phyloP scores from a whole-genome alignment of 2,888 invertebrate species.

The Adelognathus sp. region DNA sequence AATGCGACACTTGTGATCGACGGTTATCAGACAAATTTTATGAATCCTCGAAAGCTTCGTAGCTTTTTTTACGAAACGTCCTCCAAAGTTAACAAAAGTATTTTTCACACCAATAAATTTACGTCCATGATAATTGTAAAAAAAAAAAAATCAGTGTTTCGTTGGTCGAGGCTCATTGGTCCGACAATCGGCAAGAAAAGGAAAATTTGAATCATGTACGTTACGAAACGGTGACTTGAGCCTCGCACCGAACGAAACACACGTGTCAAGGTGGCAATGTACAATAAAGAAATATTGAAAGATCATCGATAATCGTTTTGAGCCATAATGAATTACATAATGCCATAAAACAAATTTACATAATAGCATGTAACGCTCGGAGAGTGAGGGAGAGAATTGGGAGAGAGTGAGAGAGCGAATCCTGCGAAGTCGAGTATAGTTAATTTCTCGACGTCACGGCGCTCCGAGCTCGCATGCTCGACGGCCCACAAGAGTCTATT shows the following conservation, averaged over 20 bases:
- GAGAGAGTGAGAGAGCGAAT: slow-evolving; percentile 42
- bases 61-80: slow-evolving; percentile 54
- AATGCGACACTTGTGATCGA: neutral
- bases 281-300: slow-evolving; percentile 71
- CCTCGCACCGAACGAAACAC: slow-evolving; percentile 61
- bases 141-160: slow-evolving; percentile 21
- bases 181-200: slow-evolving; percentile 7
- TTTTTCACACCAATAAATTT: slow-evolving; percentile 58
- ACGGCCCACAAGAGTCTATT: slow-evolving; percentile 76
- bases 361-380: slow-evolving; percentile 61
- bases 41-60: slow-evolving; percentile 29
- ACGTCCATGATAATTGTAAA: slow-evolving; percentile 40
- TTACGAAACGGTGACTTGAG: slow-evolving; percentile 56
- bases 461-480: slow-evolving; percentile 57
- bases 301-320: slow-evolving; percentile 68
- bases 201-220: slow-evolving; percentile 12
- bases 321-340: slow-evolving; percentile 80
- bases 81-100: slow-evolving; percentile 61
- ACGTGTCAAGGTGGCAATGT: slow-evolving; percentile 73
- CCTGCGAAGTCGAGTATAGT: slow-evolving; percentile 54
- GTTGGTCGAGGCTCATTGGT: slow-evolving; percentile 9
- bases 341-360: slow-evolving; percentile 78
- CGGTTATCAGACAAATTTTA: slow-evolving; percentile 13
- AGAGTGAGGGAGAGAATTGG: slow-evolving; percentile 3
- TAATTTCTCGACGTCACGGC: slow-evolving; percentile 54